Evolutionary conservation across 92 coral and sea anemone species (phyloP).

Genomic region (Chrysogorgia sp.): DNA sequence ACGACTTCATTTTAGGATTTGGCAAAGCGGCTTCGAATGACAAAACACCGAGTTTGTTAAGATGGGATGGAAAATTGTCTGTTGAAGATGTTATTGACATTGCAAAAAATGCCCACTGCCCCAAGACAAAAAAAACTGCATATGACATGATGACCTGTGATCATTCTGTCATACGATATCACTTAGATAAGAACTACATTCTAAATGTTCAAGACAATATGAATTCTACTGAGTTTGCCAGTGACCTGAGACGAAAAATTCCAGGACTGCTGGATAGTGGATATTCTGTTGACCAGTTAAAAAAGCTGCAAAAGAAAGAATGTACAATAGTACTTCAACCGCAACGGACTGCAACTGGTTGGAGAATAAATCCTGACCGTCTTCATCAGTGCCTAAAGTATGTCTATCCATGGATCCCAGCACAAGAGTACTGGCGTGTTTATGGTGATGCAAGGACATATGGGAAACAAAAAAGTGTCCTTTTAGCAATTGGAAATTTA

Average conservation of each 20-base stretch:
- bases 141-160: conserved; percentile 51
- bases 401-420: conserved; percentile 55
- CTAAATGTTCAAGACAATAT: conserved; percentile 58
- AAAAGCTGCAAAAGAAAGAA: conserved; percentile 6
- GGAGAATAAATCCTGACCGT: conserved; percentile 52
- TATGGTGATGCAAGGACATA: conserved; percentile 63
- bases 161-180: conserved; percentile 32
- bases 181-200: conserved; percentile 31
- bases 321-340: conserved; percentile 31
- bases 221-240: conserved; percentile 27
- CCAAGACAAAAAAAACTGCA: conserved; percentile 27
- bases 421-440: conserved; percentile 59
- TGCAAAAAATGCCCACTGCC: conserved; percentile 42
- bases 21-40: conserved; percentile 42
- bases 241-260: conserved; percentile 31
- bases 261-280: conserved; percentile 31
- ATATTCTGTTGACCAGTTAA: conserved; percentile 26
- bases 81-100: conserved; percentile 52
- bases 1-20: conserved; percentile 50
- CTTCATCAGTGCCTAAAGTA: conserved; percentile 33
- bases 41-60: conserved; percentile 16
- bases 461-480: conserved; percentile 58
- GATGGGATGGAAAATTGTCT: conserved; percentile 52
- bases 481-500: conserved; percentile 43
- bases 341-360: conserved; percentile 33